phyloP scores from a whole-genome alignment of 2,888 invertebrate genomes.

The Rhabditophanes sp. region DNA sequence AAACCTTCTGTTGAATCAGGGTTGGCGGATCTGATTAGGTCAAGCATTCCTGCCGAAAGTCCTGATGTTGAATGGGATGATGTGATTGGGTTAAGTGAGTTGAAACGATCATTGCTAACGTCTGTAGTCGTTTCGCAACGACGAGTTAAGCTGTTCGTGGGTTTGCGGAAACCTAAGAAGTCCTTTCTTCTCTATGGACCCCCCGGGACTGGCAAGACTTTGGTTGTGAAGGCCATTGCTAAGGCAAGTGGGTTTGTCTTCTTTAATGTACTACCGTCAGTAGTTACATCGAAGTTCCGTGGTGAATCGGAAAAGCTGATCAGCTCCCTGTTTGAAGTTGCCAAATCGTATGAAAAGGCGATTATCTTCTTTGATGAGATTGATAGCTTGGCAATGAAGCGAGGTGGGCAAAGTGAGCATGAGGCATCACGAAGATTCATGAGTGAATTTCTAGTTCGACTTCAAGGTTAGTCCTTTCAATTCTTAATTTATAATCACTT shows the following conservation, averaged over 20 bases:
- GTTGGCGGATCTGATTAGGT: too few relatives aligned
- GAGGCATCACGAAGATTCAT: slow-evolving; percentile 89
- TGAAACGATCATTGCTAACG: too few relatives aligned
- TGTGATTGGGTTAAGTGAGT: too few relatives aligned
- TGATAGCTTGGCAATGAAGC: slow-evolving; percentile 64
- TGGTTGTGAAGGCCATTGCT: slow-evolving; percentile 51
- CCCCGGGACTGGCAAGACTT: too few relatives aligned
- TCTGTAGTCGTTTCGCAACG: too few relatives aligned
- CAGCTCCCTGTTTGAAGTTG: slow-evolving; percentile 75
- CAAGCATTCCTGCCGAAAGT: too few relatives aligned
- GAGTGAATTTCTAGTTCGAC: slow-evolving; percentile 88
- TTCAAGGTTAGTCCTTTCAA: slow-evolving; percentile 61
- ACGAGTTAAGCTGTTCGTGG: too few relatives aligned
- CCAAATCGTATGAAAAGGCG: slow-evolving; percentile 53
- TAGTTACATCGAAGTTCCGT: slow-evolving; percentile 88
- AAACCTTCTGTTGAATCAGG: too few relatives aligned
- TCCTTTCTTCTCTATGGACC: too few relatives aligned
- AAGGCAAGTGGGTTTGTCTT: slow-evolving; percentile 51
- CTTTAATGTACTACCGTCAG: slow-evolving; percentile 75
- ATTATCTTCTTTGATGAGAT: slow-evolving; percentile 99
- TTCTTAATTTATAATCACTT: slow-evolving; percentile 6
- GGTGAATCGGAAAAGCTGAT: slow-evolving; percentile 99
- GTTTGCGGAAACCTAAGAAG: too few relatives aligned
- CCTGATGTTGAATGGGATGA: too few relatives aligned
- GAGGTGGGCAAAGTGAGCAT: slow-evolving; percentile 89